Evolutionary conservation across 2,113 vertebrate species (phyloP), one percentile per base, ranked within the genome.

Genomic region (Caranx ignobilis): DNA sequence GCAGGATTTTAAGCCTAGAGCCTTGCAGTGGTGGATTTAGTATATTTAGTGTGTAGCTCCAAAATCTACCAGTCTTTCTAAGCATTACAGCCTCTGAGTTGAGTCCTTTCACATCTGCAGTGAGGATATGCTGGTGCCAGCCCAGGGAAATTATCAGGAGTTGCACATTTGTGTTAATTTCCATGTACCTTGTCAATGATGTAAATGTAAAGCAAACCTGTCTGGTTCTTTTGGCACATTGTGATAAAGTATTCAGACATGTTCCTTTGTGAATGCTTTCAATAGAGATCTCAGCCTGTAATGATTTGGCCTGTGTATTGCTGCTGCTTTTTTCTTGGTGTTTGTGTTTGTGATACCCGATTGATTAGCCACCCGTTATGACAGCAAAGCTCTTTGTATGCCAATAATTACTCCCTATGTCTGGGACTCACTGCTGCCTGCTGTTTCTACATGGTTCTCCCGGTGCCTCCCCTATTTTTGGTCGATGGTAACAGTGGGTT

Each of bases 351-450:
- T 64, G 83, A 88, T 87, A 72, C 79, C 66, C 54, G 62, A 84
- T 91, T 91, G 87, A 93, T 91, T 87, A 89, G 77, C 63, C 56
- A 31, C 64, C 78, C 34, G 80, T 87, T 87, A 85, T 79, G 76
- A 87, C 77, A 67, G 65, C 80, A 54, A 50, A 21, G 55, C 83
- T 87, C 61, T 87, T 84, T 91, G 84, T 86, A 81, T 71, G 81
- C 71, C 85, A 71, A 85, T 87, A 85, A 91, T 93, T 87, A 82
- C 73, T 82, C 50, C 55, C 11, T 35, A 41, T 89, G 74, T 86
- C 62, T 57, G 77, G 65, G 72, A 82, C 79, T 75, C 82, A 57
- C 84, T 59, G 66, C 79, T 76, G 75, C 69, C 81, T 79, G 77
- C 84, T 84, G 75, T 62, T 79, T 39, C 59, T 45, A 68, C 66